These are phyloP conservation scores for Toxonevra muliebris DNA, from an alignment of 2,888 invertebrate genomes.

Conservation along the genomic window DNA sequence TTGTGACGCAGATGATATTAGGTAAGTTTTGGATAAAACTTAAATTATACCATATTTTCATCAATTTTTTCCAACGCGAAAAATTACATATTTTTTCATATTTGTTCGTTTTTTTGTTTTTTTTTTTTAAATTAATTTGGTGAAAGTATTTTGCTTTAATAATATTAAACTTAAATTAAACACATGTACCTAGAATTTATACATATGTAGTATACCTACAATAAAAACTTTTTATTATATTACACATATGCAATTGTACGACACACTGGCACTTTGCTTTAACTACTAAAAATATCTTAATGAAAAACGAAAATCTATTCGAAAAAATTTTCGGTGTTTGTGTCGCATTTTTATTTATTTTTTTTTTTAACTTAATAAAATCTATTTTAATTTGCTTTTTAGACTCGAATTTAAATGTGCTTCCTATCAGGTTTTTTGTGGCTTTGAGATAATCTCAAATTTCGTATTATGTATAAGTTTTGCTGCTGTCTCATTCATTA, in stretches of 20 bases:
- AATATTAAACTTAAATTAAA: conserved; percentile 23
- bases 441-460: neutral
- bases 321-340: conserved; percentile 13
- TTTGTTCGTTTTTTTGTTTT: conserved; percentile 18
- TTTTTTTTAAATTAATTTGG: conserved; percentile 33
- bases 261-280: neutral
- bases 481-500: conserved; percentile 35
- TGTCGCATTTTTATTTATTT: conserved; percentile 36
- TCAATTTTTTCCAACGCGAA: neutral
- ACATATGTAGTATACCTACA: neutral
- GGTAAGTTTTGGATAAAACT: conserved; percentile 48
- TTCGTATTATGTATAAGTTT: conserved; percentile 25
- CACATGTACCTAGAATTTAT: conserved; percentile 22
- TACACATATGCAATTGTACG: neutral
- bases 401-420: conserved; percentile 38
- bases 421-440: conserved; percentile 31
- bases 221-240: neutral
- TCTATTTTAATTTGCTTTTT: conserved; percentile 34
- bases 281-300: neutral
- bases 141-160: conserved; percentile 39
- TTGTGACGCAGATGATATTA: conserved; percentile 57
- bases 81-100: conserved; percentile 19
- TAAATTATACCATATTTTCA: neutral
- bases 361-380: conserved; percentile 39
- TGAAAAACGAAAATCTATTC: neutral